Base-by-base conservation (phyloP, 30 jellyfish, hydroid and myxozoan species). In the Pseudorhiza aurosa region DNA sequence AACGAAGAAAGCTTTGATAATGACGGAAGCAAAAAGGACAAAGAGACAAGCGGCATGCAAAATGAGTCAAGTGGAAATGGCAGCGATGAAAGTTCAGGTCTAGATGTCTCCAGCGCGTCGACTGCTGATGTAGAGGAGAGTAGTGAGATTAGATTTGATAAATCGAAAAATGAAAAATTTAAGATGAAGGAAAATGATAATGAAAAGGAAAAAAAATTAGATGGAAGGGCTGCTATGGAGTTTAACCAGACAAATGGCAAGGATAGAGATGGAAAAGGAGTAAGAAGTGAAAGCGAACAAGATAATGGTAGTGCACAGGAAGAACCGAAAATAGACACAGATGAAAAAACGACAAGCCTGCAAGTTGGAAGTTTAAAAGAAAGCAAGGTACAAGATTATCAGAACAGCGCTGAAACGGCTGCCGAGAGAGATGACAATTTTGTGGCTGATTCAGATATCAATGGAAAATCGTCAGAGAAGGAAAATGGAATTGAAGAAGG, bases 1-100 rank as follows among this genome's bases (percentile, higher is more conserved):
- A 57, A 19, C 29, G 91, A 80, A 45, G 91, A 80, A 22, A 80
- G 70, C 67, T 80, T 80, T 35, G 84, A 80, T 37, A 68, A 80
- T 22, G 84, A 50, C n/a, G 64, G 45, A 1, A 22, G 58, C 11
- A 68, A 68, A 49, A 68, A 68, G 19, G 63, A 1, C 6, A 51
- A 60, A 30, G 27, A 25, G 22, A 53, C 18, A 55, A 39, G 35
- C 27, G 17, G 39, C 26, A 19, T 0, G 28, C 10, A 29, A 35
- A 47, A 37, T 31, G 60, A 80, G 75, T 21, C 25, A 35, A 40
- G 35, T 68, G 81, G 21, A 25, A 50, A 8, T 24, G 53, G 51
- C 19, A 39, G 14, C 31, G 72, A 30, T 15, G 75, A 51, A 31
- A 57, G 58, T 65, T 72, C 86, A 3, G 86, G 86, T 15, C 32